Percentiles rank a stretch among this genome's conserved stretches.
phyloP scores from a whole-genome alignment of 2,888 invertebrate genomes.

The Thereva nobilitata region DNA sequence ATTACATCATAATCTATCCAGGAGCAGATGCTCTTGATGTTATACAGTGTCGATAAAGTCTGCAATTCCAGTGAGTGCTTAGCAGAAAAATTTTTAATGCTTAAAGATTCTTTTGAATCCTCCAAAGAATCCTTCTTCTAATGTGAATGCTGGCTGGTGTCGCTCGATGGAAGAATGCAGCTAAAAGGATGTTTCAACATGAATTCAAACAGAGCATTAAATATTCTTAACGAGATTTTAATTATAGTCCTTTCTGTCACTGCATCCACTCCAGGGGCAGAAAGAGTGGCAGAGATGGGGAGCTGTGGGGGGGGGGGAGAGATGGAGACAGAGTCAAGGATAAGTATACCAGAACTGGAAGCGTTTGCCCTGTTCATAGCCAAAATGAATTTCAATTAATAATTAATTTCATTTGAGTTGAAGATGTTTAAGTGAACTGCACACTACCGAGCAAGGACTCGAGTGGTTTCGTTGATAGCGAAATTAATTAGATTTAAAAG shows the following conservation, averaged over 20 bases:
- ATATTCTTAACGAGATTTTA: constrained; percentile 23
- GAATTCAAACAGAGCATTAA: constrained; percentile 14
- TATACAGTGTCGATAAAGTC: no score
- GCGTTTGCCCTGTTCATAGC: constrained; percentile 14
- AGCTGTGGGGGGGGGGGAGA: background rate
- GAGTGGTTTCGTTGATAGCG: constrained; percentile 3
- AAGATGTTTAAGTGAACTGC: background rate
- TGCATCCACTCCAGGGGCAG: background rate
- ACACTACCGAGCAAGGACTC: background rate
- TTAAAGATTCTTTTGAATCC: no score
- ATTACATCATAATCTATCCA: no score
- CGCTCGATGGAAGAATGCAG: background rate
- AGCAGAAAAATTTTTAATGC: no score
- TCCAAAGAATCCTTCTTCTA: no score
- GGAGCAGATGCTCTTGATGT: no score
- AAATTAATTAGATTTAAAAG: constrained; percentile 12
- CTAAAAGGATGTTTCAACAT: constrained; percentile 6
- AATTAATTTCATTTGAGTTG: constrained; percentile 37
- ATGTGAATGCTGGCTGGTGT: no score
- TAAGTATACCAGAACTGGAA: background rate
- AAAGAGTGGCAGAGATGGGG: background rate
- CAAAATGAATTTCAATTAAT: constrained; percentile 38
- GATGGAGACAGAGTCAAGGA: background rate
- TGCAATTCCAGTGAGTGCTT: no score
- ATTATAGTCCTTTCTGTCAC: constrained; percentile 8